These are phyloP conservation scores for Galerucella nymphaeae DNA, from an alignment of 2,888 invertebrate species.

Conservation along the genomic window DNA sequence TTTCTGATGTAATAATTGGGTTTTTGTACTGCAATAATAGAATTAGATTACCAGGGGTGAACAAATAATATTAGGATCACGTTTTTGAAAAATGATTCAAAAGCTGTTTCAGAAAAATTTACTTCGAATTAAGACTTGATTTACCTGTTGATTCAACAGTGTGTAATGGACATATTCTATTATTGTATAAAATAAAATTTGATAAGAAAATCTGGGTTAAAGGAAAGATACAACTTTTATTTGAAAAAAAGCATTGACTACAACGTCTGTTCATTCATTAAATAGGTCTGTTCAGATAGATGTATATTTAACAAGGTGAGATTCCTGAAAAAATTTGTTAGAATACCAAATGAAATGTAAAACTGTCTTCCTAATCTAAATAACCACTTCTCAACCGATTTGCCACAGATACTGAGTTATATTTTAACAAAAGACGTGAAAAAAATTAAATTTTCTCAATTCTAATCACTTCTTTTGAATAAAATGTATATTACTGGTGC, in stretches of 20 bases:
- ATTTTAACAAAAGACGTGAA: no score
- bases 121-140: no score
- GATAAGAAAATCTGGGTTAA: slow-evolving; percentile 44
- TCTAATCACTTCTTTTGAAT: no score
- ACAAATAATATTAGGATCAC: background rate
- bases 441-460: background rate
- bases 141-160: background rate
- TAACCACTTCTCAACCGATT: no score
- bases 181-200: background rate
- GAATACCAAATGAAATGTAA: background rate
- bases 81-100: background rate
- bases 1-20: background rate
- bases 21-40: background rate
- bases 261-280: slow-evolving; percentile 21
- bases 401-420: no score
- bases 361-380: no score
- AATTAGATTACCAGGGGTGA: background rate
- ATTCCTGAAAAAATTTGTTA: slow-evolving; percentile 5
- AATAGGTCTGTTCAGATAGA: slow-evolving; percentile 42
- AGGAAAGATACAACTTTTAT: background rate
- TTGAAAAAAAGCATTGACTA: background rate
- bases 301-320: slow-evolving; percentile 33
- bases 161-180: background rate
- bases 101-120: background rate
- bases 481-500: no score